Conservation (phyloP, 2,797 vertebrate genomes). For the Notolabrus celidotus region DNA sequence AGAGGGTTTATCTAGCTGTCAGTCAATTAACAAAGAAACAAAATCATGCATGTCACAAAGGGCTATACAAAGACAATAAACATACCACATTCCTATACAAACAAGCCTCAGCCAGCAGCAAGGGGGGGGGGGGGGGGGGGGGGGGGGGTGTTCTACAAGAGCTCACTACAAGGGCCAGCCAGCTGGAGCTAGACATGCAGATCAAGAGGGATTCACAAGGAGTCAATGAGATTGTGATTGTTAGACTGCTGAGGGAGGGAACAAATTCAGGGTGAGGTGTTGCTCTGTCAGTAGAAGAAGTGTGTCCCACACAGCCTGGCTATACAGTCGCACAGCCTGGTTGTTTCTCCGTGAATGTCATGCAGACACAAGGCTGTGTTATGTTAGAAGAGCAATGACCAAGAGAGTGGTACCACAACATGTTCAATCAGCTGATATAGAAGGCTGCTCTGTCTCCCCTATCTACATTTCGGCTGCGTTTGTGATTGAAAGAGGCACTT, state of each 20-base stretch:
- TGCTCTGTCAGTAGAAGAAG: background rate
- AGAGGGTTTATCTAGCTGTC: slow-evolving; percentile 60
- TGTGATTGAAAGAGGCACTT: too few species aligned
- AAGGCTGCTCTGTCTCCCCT: too few species aligned
- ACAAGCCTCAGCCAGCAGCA: slow-evolving; percentile 63
- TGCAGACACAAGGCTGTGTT: background rate
- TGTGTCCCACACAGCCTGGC: background rate
- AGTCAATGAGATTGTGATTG: slow-evolving; percentile 19
- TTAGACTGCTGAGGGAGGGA: background rate
- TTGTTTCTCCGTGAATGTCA: slow-evolving; percentile 5
- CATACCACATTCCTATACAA: slow-evolving; percentile 63
- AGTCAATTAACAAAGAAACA: slow-evolving; percentile 68
- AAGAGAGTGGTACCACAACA: too few species aligned
- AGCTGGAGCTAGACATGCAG: slow-evolving; percentile 33
- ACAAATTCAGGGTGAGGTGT: background rate
- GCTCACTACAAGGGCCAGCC: slow-evolving; percentile 19
- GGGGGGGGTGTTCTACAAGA: slow-evolving; percentile 13
- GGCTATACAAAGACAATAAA: slow-evolving; percentile 68
- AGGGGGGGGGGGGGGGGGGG: slow-evolving; percentile 6
- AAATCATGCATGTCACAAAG: slow-evolving; percentile 61
- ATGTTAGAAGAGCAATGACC: too few species aligned
- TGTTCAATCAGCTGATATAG: too few species aligned
- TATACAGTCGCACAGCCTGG: too few species aligned
- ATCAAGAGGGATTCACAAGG: slow-evolving; percentile 19
- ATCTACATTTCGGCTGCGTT: too few species aligned